Conservation (phyloP, 2,888 invertebrate genomes). For the Phortica magna region DNA sequence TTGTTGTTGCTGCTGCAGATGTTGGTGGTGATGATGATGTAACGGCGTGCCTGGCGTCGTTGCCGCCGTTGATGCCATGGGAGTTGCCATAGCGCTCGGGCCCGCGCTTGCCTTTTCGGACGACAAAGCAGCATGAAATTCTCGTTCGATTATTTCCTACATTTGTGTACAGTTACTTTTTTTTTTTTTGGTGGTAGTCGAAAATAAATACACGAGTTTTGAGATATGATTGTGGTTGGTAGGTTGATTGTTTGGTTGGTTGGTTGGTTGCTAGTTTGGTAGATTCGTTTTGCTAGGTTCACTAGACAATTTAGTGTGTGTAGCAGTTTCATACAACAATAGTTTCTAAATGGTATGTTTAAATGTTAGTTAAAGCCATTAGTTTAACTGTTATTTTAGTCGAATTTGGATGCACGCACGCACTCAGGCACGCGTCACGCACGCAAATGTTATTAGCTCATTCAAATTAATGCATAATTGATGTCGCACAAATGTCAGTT, state of each 20-base stretch:
- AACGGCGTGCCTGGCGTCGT: conserved; percentile 55
- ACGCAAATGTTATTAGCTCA: neutral
- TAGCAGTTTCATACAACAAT: neutral
- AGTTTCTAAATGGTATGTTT: neutral
- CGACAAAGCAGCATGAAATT: conserved; percentile 78
- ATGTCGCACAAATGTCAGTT: neutral
- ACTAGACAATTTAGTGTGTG: conserved; percentile 3
- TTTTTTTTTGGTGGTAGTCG: conserved; percentile 43
- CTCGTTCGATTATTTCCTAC: conserved; percentile 77
- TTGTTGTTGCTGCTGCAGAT: neutral
- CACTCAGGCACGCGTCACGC: neutral
- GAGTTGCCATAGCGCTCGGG: conserved; percentile 49
- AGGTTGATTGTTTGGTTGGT: neutral
- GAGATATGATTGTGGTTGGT: conserved; percentile 17
- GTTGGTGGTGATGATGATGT: conserved; percentile 47
- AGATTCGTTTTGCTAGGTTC: neutral
- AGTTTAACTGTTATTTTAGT: too few relatives aligned
- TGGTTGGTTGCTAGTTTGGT: conserved; percentile 6
- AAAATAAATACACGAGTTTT: conserved; percentile 25
- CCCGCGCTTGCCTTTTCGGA: conserved; percentile 76
- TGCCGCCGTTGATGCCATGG: conserved; percentile 39
- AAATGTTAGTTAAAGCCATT: neutral
- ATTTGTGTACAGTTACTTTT: conserved; percentile 58
- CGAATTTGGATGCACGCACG: neutral
- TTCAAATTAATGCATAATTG: neutral